Evolutionary conservation across 2,113 vertebrate species (phyloP).

Genomic region (Varanus salvator): DNA sequence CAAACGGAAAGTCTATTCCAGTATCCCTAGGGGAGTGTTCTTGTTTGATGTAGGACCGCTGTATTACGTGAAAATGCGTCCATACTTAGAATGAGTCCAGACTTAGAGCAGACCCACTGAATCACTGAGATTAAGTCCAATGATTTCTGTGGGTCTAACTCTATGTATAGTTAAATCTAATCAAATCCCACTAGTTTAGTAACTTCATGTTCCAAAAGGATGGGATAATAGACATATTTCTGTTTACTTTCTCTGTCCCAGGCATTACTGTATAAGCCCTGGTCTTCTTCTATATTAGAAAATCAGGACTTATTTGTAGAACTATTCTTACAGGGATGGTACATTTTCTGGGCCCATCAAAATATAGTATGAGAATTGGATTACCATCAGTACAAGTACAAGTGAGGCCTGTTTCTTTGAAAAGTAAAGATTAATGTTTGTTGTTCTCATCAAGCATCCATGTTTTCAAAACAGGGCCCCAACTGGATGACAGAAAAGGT

Average conservation of each 20-base stretch:
- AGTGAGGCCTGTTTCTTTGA: background rate
- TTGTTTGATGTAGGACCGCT: no score
- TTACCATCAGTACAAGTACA: no score
- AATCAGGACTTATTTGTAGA: background rate
- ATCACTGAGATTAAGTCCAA: no score
- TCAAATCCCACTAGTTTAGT: no score
- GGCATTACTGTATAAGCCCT: background rate
- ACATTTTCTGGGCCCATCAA: background rate
- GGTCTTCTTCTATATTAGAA: background rate
- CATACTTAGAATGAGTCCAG: no score
- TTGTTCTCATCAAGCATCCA: background rate
- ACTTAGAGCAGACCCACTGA: no score
- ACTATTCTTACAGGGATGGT: background rate
- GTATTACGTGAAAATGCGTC: no score
- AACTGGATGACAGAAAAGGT: slow-evolving; percentile 91
- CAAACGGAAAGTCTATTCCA: background rate
- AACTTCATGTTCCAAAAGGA: background rate
- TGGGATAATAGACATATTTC: background rate
- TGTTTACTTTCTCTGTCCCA: background rate
- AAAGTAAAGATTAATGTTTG: background rate
- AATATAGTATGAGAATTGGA: background rate
- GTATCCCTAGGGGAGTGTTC: no score
- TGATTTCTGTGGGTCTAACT: no score
- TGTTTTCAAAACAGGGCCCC: slow-evolving; percentile 81
- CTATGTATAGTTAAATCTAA: no score